These are phyloP conservation scores for Lasioglossum calceatum DNA, from an alignment of 2,888 invertebrate genomes.

Conservation along the genomic window DNA sequence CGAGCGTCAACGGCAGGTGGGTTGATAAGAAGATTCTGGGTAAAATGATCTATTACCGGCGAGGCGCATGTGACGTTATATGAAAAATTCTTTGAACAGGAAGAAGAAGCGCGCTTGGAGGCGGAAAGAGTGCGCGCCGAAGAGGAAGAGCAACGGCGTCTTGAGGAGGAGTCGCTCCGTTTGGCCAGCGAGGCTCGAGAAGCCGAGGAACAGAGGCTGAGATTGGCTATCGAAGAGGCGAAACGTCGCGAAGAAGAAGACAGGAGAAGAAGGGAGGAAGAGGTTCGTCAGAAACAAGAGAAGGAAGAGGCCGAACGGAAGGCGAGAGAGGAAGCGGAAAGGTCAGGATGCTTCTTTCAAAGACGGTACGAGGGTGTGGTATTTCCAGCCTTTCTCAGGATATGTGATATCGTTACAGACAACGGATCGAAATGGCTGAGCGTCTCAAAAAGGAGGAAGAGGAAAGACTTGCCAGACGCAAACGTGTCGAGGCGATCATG, in stretches of 20 bases:
- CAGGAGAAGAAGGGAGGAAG: conserved; percentile 88
- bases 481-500: conserved; percentile 97
- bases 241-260: conserved; percentile 93
- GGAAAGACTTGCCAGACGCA: conserved; percentile 94
- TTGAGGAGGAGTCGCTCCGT: conserved; percentile 92
- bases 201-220: conserved; percentile 94
- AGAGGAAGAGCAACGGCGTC: conserved; percentile 92
- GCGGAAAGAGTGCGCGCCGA: conserved; percentile 90
- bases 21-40: neutral
- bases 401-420: conserved; percentile 81
- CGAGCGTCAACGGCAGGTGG: conserved; percentile 88
- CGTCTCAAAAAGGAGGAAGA: conserved; percentile 94
- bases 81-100: conserved; percentile 77
- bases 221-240: conserved; percentile 89
- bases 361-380: no score
- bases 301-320: conserved; percentile 92
- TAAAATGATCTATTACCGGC: neutral
- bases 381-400: neutral
- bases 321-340: conserved; percentile 94
- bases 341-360: conserved; percentile 71
- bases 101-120: conserved; percentile 91
- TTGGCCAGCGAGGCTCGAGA: conserved; percentile 92
- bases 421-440: conserved; percentile 93
- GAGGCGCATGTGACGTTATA: neutral
- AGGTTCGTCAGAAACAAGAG: conserved; percentile 87